phyloP scores from a whole-genome alignment of 2,113 vertebrate genomes.

The Irena cyanogastra region DNA sequence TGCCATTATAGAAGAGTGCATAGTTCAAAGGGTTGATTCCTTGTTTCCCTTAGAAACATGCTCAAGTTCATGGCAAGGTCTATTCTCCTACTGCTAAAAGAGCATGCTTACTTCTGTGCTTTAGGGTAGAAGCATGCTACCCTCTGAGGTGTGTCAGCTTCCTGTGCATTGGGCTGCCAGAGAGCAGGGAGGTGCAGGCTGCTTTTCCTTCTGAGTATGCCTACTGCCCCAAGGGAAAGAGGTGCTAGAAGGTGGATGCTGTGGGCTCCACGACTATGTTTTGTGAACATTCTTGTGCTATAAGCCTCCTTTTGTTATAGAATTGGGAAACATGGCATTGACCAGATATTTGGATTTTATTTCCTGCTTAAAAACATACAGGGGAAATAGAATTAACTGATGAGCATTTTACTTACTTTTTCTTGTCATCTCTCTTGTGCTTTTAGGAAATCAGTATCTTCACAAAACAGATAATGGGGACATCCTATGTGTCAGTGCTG shows the following conservation, averaged over 20 bases:
- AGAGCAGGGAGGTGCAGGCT: neutral
- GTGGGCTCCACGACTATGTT: neutral
- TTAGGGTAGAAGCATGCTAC: neutral
- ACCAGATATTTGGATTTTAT: neutral
- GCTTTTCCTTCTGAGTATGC: neutral
- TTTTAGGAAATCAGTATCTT: conserved; percentile 73
- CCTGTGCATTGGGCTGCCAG: neutral
- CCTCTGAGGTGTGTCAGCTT: neutral
- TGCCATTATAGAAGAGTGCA: fast-evolving
- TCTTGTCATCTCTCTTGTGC: conserved; percentile 7
- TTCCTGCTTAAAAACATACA: neutral
- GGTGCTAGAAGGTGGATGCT: neutral
- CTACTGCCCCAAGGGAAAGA: neutral
- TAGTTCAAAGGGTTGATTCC: neutral
- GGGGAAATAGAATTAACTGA: neutral
- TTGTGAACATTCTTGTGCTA: neutral
- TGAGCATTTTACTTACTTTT: neutral
- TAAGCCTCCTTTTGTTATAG: neutral
- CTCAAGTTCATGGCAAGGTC: fast-evolving
- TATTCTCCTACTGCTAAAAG: neutral
- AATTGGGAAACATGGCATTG: neutral
- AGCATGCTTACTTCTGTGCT: neutral
- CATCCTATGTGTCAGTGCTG: conserved; percentile 50
- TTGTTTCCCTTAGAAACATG: neutral
- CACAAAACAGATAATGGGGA: conserved; percentile 63